A percentile compares a stretch with the other conserved stretches of the same genome.
Conservation (phyloP, 2,797 vertebrate species). For the Perdix hodgsoniae region DNA sequence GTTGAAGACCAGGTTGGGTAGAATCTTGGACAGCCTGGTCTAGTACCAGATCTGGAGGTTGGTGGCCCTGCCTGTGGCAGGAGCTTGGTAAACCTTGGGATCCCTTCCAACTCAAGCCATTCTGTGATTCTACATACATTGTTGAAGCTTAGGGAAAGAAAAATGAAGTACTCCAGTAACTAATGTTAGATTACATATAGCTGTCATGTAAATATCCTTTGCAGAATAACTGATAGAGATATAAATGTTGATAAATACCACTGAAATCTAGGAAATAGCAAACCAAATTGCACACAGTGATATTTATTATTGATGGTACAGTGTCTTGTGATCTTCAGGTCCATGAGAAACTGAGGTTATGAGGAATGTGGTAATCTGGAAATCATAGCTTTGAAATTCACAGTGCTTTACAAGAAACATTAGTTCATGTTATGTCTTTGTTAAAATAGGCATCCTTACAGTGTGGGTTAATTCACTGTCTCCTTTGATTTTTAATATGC, state of each 20-base stretch:
- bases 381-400: neutral
- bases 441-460: neutral
- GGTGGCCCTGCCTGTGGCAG: too few relatives aligned
- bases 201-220: neutral
- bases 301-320: rapidly evolving
- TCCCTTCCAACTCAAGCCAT: too few relatives aligned
- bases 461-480: neutral
- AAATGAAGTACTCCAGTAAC: neutral
- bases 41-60: too few relatives aligned
- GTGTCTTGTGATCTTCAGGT: neutral
- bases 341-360: neutral
- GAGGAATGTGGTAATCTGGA: neutral
- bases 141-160: neutral
- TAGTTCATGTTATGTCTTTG: neutral
- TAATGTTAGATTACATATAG: neutral
- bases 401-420: neutral
- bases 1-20: too few relatives aligned
- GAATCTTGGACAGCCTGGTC: too few relatives aligned
- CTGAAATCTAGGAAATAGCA: neutral
- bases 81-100: too few relatives aligned
- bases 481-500: neutral
- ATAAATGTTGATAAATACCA: neutral
- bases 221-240: neutral
- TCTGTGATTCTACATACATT: too few relatives aligned
- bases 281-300: neutral